Evolutionary conservation across 1,140 invertebrate genomes (phyloP), one percentile per base, ranked within the genome.

Genomic region (Sesamia nonagrioides): DNA sequence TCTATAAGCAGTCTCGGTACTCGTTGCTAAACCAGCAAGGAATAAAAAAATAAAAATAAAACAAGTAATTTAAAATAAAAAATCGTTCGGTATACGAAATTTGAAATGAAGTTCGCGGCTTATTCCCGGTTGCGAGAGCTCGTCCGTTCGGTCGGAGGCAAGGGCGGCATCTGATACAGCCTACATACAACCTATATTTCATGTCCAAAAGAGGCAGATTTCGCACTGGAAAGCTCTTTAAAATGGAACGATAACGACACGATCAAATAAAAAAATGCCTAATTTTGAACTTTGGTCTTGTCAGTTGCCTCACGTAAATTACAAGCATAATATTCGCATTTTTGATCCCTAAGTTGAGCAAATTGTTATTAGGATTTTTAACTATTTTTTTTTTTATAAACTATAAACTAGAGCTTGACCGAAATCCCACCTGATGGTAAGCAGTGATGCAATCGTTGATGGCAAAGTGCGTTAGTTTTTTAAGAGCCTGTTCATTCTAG

Each of bases 91-190:
- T 48, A 15, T 48, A 15, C 45, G 45, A 48, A 48, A 48, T 48
- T 48, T 48, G 45, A 48, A 48, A 13, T 15, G n/a, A 37, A 37
- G 40, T 35, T 13, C 48, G 58, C 45, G 48, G 75, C 17, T 15
- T 40, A 56, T 71, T 33, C 40, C 18, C 35, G 13, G 42, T 61
- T 61, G 63, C 60, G n/a, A 42, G 52, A 58, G 60, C 50, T 63
- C 88, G 89, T 83, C 85, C 84, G 84, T 11, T 63, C 81, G 54
- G 68, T 77, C 35, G 58, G 79, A 74, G 81, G 77, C 79, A 54
- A 80, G 81, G 84, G 85, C 85, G 86, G 85, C 84, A 79, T 90
- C 88, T 91, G 83, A 81, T 56, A 80, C 81, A 83, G 80, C 82
- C 84, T 8, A 9, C 35, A 63, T 86, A 88, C 86, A 86, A 58